Evolutionary conservation across 2,888 invertebrate genomes (phyloP).

Genomic region (Nomada flava): DNA sequence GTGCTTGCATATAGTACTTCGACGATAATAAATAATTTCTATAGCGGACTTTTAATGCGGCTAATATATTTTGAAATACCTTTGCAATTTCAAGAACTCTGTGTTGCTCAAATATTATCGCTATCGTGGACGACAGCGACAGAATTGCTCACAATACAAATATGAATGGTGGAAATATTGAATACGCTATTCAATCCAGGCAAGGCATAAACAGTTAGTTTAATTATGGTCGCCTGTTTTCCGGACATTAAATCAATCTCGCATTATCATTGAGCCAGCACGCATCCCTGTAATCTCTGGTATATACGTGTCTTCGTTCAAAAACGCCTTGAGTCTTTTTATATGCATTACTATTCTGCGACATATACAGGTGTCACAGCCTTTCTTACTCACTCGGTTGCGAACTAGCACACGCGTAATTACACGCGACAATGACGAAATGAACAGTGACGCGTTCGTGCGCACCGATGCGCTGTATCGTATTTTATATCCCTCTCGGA

Average conservation of each 20-base stretch:
- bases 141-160: conserved; percentile 11
- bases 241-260: conserved; percentile 18
- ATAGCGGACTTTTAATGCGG: conserved; percentile 22
- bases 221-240: conserved; percentile 11
- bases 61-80: conserved; percentile 20
- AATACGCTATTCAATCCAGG: background rate
- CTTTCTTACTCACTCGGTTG: conserved; percentile 37
- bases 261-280: conserved; percentile 25
- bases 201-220: background rate
- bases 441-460: conserved; percentile 41
- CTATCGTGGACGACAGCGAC: background rate
- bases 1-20: conserved; percentile 3
- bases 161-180: background rate
- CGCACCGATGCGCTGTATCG: background rate
- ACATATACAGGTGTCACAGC: conserved; percentile 64
- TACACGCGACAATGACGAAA: conserved; percentile 66
- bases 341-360: conserved; percentile 29
- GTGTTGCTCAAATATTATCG: background rate
- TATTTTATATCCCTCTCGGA: conserved; percentile 30
- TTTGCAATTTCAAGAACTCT: background rate
- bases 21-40: conserved; percentile 53
- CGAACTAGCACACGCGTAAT: conserved; percentile 49
- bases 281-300: conserved; percentile 15
- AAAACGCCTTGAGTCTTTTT: conserved; percentile 30
- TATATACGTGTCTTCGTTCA: conserved; percentile 1